Evolutionary conservation across 2,888 invertebrate genomes (phyloP), one percentile per base, ranked within the genome.

Genomic region (Caenorhabditis plicata): DNA sequence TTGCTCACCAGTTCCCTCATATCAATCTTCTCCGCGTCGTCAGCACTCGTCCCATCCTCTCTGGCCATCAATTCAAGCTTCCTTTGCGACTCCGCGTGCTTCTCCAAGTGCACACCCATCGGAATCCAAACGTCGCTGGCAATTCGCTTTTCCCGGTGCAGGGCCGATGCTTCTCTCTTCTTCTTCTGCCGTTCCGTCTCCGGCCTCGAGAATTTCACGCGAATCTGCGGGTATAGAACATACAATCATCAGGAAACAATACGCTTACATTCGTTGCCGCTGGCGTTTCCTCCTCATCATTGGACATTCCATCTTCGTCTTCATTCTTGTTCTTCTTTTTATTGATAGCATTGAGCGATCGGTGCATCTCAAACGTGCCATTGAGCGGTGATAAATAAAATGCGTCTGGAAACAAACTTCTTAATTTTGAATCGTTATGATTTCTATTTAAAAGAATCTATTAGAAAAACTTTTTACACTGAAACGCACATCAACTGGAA

Each of bases 111-210:
- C n/a, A 68, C 60, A 22, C 64, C 48, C 64, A 69, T 60, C 9
- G 41, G 36, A 27, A 69, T 48, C 69, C 69, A 69, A 15, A 56
- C 51, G 40, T 69, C 69, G 20, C 45, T 56, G 0, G 64, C 66
- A 23, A 69, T 69, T 38, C 53, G 46, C 39, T 57, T 62, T 43
- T 69, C 64, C 31, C 66, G 29, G 33, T 67, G 60, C 9, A 67
- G 46, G 3, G 69, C 69, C 27, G 60, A 60, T 11, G 58, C 64
- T 39, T 69, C 67, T 40, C 69, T 43, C 43, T 67, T 27, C 29
- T 67, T 67, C 46, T 69, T 69, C 43, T 69, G 69, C 26, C 69
- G 40, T 20, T 69, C 69, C 2, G 69, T 69, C 31, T 69, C 69
- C 0, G 69, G 69, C 4, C 67, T 48, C 8, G 57, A 49, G 45